Base-by-base conservation (phyloP, 2,113 vertebrate genomes). In the Prunella fulvescens region DNA sequence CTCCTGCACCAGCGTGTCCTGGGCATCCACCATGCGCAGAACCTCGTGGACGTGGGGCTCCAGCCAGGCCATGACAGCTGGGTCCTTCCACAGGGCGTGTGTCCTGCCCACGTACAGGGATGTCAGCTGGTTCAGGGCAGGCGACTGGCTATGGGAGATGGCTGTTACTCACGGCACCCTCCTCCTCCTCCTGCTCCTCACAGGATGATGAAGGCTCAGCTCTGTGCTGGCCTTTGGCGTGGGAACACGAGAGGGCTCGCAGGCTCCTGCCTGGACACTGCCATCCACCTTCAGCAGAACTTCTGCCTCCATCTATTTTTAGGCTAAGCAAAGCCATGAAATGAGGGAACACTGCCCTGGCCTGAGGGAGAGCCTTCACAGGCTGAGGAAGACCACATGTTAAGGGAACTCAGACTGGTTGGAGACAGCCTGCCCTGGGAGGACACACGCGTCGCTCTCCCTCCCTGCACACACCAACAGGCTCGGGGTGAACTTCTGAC, bases 91-190 rank as follows among this genome's bases (percentile, higher is more conserved):
- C 72, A 99, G 96, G 67, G 85, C 88, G 61, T 98, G 98, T 4
- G 98, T 98, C 90, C 99, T 98, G 69, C 98, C 99, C n/a, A 99
- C 97, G 56, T 99, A 99, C 44, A 99, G 98, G 54, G 98, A 96
- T 0, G 98, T 98, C 97, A 99, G 98, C 98, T 99, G 99, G 81
- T 97, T 98, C 96, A 99, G 96, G 35, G 99, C 99, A 0, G 98
- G 98, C 0, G 98, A 98, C 95, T 99, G 99, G 95, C 99, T 99
- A n/a, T 0, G 4, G 89, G 72, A 81, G 11, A 93, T 10, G 22
- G 42, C 19, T 18, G 67, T 60, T 74, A 94, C 19, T 81, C 40
- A 57, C 69, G 12, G 69, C 50, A n/a, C 50, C n/a, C 35, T 58
- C 45, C 45, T 81, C n/a, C 74, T 76, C 12, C 72, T 50, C 19